A percentile compares a stretch with the other conserved stretches of the same genome.
These are phyloP conservation scores for Chloroceryle inda DNA, from an alignment of 2,797 vertebrate genomes.

Conservation along the genomic window DNA sequence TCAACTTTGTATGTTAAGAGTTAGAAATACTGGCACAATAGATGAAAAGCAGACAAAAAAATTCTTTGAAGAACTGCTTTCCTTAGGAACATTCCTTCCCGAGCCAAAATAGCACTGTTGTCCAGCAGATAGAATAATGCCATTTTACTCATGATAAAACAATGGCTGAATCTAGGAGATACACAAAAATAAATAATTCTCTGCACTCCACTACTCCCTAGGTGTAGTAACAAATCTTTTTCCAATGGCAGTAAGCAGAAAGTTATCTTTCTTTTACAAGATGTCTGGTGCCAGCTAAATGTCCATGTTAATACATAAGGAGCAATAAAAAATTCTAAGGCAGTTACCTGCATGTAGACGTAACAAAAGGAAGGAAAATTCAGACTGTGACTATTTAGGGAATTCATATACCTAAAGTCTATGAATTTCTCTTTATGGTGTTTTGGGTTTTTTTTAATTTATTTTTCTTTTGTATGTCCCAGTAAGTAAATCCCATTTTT, in stretches of 20 bases:
- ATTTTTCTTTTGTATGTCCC: background rate
- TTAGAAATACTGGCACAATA: background rate
- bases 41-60: background rate
- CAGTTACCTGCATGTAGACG: background rate
- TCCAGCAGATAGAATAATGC: background rate
- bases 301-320: background rate
- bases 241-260: background rate
- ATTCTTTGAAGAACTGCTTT: background rate
- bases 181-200: background rate
- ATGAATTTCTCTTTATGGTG: background rate
- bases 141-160: background rate
- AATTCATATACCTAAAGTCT: background rate
- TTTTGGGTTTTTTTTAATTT: background rate
- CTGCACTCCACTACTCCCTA: background rate
- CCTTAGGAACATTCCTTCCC: background rate
- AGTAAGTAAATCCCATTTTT: background rate
- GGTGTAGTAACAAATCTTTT: background rate
- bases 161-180: background rate
- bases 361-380: background rate
- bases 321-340: background rate
- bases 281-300: background rate
- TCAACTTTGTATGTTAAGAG: background rate
- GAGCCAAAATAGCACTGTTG: background rate
- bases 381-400: accelerated
- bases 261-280: background rate